phyloP scores from a whole-genome alignment of 2,113 vertebrate species.

The Reinhardtius hippoglossoides region DNA sequence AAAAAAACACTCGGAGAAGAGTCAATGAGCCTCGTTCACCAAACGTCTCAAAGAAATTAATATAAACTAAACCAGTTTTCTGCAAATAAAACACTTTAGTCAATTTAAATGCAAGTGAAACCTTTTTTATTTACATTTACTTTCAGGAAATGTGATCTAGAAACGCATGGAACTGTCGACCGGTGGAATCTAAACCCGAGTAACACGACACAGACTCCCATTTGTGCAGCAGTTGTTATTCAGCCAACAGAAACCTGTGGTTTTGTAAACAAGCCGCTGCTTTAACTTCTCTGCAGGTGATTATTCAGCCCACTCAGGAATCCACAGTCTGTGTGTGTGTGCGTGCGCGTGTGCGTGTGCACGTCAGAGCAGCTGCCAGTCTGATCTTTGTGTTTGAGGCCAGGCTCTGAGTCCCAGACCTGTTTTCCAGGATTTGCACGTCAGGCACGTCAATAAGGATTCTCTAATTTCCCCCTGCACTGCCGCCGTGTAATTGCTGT shows the following conservation, averaged over 20 bases:
- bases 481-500: constrained; percentile 24
- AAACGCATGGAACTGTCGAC: too few relatives aligned
- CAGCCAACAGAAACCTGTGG: not conserved
- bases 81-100: too few relatives aligned
- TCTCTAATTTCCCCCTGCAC: constrained; percentile 20
- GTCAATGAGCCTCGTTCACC: not conserved
- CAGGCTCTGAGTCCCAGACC: constrained; percentile 23
- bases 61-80: too few relatives aligned
- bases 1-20: not conserved
- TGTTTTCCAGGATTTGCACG: constrained; percentile 23
- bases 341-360: not conserved
- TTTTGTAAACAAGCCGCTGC: constrained; percentile 2
- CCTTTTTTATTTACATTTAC: too few relatives aligned
- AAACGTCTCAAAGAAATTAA: too few relatives aligned
- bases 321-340: not conserved
- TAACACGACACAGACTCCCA: too few relatives aligned
- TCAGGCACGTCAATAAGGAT: not conserved
- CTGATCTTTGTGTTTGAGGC: not conserved
- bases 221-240: not conserved
- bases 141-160: too few relatives aligned
- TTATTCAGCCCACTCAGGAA: constrained; percentile 32
- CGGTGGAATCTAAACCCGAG: too few relatives aligned
- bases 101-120: too few relatives aligned
- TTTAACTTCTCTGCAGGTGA: constrained; percentile 15
- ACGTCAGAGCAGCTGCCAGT: constrained; percentile 3